Evolutionary conservation across 2,113 vertebrate species (phyloP).

Genomic region (Campylomormyrus tamandua): DNA sequence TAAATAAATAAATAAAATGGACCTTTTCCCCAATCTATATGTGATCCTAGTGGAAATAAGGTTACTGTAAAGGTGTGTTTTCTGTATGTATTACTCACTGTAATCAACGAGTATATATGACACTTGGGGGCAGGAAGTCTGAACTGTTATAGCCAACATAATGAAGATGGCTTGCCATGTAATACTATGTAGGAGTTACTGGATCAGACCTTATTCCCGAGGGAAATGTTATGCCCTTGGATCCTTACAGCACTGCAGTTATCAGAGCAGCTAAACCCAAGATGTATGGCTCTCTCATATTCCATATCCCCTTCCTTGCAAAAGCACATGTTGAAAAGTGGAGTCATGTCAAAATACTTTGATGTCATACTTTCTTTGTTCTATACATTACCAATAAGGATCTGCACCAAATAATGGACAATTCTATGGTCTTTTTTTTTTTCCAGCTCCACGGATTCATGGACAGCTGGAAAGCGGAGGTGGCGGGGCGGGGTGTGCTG

Average conservation of each 20-base stretch:
- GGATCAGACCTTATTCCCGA: not conserved
- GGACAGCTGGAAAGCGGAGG: not conserved
- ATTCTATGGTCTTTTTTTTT: not conserved
- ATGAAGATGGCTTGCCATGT: not conserved
- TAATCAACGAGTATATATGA: not conserved
- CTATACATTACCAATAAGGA: not conserved
- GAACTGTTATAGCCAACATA: not conserved
- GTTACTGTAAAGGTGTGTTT: not conserved
- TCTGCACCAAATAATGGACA: not conserved
- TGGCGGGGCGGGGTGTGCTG: not conserved
- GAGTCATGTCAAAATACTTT: not conserved
- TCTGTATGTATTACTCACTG: not conserved
- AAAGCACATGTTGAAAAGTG: not conserved
- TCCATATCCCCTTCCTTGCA: not conserved
- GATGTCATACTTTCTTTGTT: not conserved
- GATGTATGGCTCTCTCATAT: not conserved
- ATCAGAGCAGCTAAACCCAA: not conserved
- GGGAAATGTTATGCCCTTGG: not conserved
- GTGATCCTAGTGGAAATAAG: not conserved
- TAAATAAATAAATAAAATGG: not conserved
- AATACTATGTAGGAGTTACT: not conserved
- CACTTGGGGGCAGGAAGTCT: not conserved
- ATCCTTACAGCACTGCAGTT: not conserved
- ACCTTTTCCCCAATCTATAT: not conserved
- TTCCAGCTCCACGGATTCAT: not conserved